Conservation (phyloP, 2,888 invertebrate genomes). For the Archips xylosteana region DNA sequence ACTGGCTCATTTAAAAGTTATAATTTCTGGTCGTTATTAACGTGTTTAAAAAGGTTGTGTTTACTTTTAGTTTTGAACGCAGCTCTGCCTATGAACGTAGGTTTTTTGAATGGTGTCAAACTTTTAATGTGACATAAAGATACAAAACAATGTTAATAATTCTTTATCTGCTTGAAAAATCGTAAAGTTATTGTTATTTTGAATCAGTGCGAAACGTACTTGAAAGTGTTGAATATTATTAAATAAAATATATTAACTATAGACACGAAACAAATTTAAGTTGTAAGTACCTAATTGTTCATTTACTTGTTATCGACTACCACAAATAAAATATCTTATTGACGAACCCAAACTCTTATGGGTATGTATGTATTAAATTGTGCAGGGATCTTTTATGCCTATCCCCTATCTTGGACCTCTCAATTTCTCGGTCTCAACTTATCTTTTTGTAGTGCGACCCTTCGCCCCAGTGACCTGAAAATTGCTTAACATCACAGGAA, state of each 20-base stretch:
- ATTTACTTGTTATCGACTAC: not conserved
- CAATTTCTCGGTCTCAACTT: not conserved
- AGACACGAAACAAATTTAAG: too few relatives aligned
- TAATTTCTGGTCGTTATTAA: not conserved
- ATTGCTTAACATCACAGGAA: not conserved
- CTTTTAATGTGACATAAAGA: not conserved
- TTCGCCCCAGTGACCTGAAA: constrained; percentile 10
- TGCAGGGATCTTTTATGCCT: not conserved
- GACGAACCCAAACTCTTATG: not conserved
- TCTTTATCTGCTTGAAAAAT: constrained; percentile 42
- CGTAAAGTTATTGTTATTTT: constrained; percentile 43
- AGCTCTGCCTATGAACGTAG: not conserved
- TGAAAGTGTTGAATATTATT: constrained; percentile 21
- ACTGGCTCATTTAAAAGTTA: not conserved
- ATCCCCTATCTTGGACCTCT: not conserved
- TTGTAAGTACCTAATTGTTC: not conserved
- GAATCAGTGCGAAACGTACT: constrained; percentile 12
- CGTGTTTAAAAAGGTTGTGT: not conserved
- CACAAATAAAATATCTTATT: not conserved
- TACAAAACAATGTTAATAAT: constrained; percentile 2
- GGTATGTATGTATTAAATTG: not conserved
- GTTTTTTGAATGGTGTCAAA: not conserved
- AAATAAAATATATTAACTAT: not conserved
- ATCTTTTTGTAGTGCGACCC: not conserved
- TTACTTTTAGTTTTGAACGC: not conserved